Base-by-base conservation (phyloP, 2,113 vertebrate genomes). In the Struthidea cinerea region DNA sequence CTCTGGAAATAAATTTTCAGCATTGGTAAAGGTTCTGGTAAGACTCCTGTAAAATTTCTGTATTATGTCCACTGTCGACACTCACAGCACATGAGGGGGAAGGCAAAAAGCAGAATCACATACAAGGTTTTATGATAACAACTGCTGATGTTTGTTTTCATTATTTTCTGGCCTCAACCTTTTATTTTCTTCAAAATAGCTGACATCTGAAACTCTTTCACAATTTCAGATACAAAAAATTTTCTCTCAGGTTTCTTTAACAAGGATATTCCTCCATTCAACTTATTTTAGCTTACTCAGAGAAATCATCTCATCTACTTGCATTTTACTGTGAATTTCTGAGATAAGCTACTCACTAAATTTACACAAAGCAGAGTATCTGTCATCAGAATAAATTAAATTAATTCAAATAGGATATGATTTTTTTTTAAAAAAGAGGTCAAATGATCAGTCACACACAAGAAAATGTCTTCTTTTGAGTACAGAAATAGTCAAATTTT, bases 121-220 rank as follows among this genome's bases (percentile, higher is more conserved):
- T 4, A 44, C 12, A 39, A 52, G 16, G 20, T 35, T 47, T 82
- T 64, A 52, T 22, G 17, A 7, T 55, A 83, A 61, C n/a, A 89
- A 76, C 39, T 77, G 68, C 64, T 90, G 83, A 77, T 84, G 47
- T 20, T 70, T 50, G 33, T 81, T 64, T n/a, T 67, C 59, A 77
- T 56, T 87, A 64, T 93, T 88, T 90, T 86, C 82, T 74, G 28
- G 30, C 46, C 80, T 90, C 60, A 80, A 77, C 21, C 68, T 88
- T 37, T 74, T 56, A 77, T 84, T 47, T 88, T 82, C 75, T 80
- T 84, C 69, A 83, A 89, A 96, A 93, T 1, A 91, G 82, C 90
- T 93, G 81, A 95, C 87, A 94, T 53, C 55, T 70, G 63, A 90
- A 93, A 77, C 63, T 63, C 73, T 90, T 77, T 52, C 68, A 86